Percentiles rank a stretch among this genome's conserved stretches.
phyloP scores from a whole-genome alignment of 2,797 vertebrate species.

The Coregonus suidteri region DNA sequence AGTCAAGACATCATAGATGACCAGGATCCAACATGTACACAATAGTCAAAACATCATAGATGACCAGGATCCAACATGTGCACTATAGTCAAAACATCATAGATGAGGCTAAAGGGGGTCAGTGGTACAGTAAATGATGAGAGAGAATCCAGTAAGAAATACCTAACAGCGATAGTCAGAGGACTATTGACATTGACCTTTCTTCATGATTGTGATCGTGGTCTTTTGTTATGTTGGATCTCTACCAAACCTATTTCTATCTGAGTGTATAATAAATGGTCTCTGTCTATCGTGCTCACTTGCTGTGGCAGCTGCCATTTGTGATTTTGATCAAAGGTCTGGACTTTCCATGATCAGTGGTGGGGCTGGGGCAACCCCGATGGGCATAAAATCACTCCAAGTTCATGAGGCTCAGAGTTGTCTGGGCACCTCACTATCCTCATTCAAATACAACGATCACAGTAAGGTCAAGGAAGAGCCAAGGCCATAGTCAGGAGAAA shows the following conservation, averaged over 20 bases:
- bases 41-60: background rate
- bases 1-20: too few species aligned
- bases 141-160: background rate
- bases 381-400: constrained; percentile 37
- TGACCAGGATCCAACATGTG: background rate
- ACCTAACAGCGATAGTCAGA: background rate
- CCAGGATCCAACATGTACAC: too few species aligned
- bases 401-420: constrained; percentile 19
- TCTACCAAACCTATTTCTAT: constrained; percentile 20
- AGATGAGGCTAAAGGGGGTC: background rate
- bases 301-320: constrained; percentile 52
- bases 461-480: background rate
- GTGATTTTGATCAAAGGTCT: constrained; percentile 54
- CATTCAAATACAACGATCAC: background rate
- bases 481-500: background rate
- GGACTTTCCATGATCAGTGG: constrained; percentile 34
- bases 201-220: constrained; percentile 11
- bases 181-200: constrained; percentile 17
- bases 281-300: constrained; percentile 39
- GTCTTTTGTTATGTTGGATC: constrained; percentile 18
- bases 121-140: background rate
- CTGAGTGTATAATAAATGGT: constrained; percentile 1
- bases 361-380: constrained; percentile 25
- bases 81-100: background rate
- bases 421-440: background rate